A percentile compares a stretch with the other conserved stretches of the same genome.
Conservation (phyloP, 2,113 vertebrate genomes). For the Nanger granti region DNA sequence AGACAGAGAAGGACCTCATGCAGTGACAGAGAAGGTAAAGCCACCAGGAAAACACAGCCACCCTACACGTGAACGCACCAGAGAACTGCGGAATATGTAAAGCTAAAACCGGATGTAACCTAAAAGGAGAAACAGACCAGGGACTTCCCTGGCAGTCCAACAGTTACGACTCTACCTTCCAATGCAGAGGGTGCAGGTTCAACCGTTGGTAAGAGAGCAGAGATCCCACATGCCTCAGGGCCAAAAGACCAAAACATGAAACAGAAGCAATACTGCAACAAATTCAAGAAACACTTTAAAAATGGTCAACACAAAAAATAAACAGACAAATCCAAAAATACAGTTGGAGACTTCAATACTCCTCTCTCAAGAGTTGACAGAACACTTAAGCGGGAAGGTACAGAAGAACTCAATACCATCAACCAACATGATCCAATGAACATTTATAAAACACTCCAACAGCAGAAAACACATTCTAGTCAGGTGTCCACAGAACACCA, state of each 20-base stretch:
- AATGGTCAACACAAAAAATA: neutral
- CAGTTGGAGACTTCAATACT: neutral
- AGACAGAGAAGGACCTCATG: neutral
- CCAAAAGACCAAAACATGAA: neutral
- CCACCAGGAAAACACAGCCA: neutral
- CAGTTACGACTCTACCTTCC: neutral
- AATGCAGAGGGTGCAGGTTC: neutral
- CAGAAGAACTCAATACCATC: neutral
- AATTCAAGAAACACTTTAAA: neutral
- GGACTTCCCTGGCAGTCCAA: neutral
- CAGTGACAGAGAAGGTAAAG: neutral
- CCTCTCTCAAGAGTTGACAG: neutral
- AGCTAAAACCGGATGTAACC: neutral
- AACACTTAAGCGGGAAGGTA: neutral
- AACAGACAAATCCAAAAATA: conserved; percentile 23
- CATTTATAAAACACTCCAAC: neutral
- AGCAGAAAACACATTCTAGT: neutral
- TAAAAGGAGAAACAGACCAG: conserved; percentile 1
- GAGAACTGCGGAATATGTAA: neutral
- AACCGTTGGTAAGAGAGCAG: neutral
- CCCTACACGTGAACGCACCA: neutral
- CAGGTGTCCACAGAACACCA: neutral
- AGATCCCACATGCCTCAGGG: neutral
- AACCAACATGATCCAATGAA: neutral
- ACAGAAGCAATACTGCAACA: neutral